Conservation (phyloP, 2,888 invertebrate genomes). For the Halictus ligatus region DNA sequence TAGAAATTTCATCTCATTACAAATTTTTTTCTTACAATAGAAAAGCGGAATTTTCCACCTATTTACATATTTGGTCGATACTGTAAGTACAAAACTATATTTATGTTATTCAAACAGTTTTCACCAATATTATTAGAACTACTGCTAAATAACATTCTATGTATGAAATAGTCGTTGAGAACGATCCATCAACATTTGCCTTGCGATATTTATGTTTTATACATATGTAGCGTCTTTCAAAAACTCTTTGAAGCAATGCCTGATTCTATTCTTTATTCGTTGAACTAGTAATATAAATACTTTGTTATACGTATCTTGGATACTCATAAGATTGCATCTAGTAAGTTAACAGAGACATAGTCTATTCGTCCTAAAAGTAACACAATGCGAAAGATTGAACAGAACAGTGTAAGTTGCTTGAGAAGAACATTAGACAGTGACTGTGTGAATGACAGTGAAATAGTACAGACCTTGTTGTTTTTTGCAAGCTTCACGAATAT, state of each 20-base stretch:
- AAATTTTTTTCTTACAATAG: neutral
- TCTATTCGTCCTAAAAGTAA: conserved; percentile 71
- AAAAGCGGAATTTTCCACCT: neutral
- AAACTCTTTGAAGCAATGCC: conserved; percentile 67
- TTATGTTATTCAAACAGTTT: neutral
- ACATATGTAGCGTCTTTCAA: conserved; percentile 59
- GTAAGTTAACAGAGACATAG: conserved; percentile 59
- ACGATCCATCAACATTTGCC: conserved; percentile 60
- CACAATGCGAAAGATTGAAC: conserved; percentile 74
- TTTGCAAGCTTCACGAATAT: conserved; percentile 75
- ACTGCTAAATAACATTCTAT: neutral
- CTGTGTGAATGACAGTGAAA: conserved; percentile 79
- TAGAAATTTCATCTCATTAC: neutral
- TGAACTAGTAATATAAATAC: conserved; percentile 62
- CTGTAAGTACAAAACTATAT: neutral
- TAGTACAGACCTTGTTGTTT: conserved; percentile 81
- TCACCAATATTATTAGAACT: neutral
- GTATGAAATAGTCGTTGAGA: conserved; percentile 49
- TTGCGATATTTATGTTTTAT: conserved; percentile 55
- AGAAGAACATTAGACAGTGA: conserved; percentile 72
- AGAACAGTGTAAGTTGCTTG: conserved; percentile 62
- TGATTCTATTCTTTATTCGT: conserved; percentile 67
- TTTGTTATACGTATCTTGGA: conserved; percentile 59
- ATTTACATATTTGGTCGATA: neutral
- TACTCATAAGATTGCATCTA: conserved; percentile 66